A percentile compares a stretch with the other conserved stretches of the same genome.
Conservation (phyloP, 2,888 invertebrate genomes). For the Holacanthella duospinosa region DNA sequence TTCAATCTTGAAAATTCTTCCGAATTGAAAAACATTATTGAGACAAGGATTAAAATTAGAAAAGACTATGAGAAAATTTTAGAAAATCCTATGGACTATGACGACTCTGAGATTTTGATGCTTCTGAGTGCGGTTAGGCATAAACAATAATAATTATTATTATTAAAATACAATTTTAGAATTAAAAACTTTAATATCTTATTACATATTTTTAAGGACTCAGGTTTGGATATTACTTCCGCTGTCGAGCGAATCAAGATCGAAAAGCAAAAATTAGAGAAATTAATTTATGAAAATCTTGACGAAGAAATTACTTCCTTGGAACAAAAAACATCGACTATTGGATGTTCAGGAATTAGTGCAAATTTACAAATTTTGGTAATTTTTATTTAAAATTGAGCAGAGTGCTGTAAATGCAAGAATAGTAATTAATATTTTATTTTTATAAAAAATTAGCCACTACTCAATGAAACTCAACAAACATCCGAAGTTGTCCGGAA, state of each 20-base stretch:
- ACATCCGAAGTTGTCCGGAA: too few relatives aligned
- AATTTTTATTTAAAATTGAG: too few relatives aligned
- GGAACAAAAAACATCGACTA: too few relatives aligned
- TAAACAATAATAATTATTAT: not conserved
- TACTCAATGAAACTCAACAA: too few relatives aligned
- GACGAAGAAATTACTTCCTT: not conserved
- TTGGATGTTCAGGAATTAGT: too few relatives aligned
- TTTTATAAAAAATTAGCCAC: too few relatives aligned
- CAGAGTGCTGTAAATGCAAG: too few relatives aligned
- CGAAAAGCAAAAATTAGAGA: not conserved
- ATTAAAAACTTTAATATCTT: not conserved
- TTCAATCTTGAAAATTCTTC: not conserved
- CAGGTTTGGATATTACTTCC: not conserved
- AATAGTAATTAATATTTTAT: too few relatives aligned
- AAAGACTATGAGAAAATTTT: constrained; percentile 5
- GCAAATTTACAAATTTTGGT: too few relatives aligned
- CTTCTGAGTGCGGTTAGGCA: not conserved
- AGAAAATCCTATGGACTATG: constrained; percentile 9
- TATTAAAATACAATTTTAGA: not conserved
- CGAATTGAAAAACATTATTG: not conserved
- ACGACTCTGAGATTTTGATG: not conserved
- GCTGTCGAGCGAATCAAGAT: not conserved
- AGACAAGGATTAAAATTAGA: constrained; percentile 1
- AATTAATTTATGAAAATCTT: not conserved
- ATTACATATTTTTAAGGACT: not conserved